Percentiles rank a stretch among this genome's conserved stretches.
Conservation (phyloP, 2,113 vertebrate species). For the Candoia aspera region DNA sequence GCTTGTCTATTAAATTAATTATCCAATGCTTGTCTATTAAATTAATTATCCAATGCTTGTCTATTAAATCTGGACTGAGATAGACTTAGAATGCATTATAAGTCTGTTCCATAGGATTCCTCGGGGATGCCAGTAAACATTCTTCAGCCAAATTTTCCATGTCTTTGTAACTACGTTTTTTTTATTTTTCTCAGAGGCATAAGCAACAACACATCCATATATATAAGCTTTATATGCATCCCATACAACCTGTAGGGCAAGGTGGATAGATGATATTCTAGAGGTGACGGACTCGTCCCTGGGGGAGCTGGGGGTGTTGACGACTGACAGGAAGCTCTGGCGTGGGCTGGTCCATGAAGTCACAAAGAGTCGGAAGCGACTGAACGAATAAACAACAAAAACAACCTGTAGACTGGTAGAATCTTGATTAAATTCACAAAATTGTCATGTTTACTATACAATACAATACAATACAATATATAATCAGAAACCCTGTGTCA, state of each 20-base stretch:
- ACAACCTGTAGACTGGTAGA: neutral
- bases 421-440: neutral
- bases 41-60: neutral
- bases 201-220: neutral
- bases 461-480: neutral
- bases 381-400: too few relatives aligned
- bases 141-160: neutral
- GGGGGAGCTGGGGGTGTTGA: too few relatives aligned
- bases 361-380: too few relatives aligned
- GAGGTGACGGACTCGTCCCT: too few relatives aligned
- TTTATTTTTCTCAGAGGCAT: neutral
- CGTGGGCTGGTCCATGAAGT: too few relatives aligned
- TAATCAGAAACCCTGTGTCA: neutral
- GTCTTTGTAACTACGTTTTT: neutral
- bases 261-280: too few relatives aligned
- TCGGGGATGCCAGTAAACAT: neutral
- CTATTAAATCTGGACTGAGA: neutral
- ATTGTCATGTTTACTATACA: neutral
- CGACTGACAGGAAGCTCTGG: too few relatives aligned
- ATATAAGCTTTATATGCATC: neutral
- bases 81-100: neutral
- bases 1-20: neutral
- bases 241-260: neutral
- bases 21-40: neutral
- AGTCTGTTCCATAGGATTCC: neutral